Percentiles rank a stretch among this genome's conserved stretches.
Evolutionary conservation across 1,140 invertebrate genomes (phyloP).

Genomic region (Galleria mellonella): DNA sequence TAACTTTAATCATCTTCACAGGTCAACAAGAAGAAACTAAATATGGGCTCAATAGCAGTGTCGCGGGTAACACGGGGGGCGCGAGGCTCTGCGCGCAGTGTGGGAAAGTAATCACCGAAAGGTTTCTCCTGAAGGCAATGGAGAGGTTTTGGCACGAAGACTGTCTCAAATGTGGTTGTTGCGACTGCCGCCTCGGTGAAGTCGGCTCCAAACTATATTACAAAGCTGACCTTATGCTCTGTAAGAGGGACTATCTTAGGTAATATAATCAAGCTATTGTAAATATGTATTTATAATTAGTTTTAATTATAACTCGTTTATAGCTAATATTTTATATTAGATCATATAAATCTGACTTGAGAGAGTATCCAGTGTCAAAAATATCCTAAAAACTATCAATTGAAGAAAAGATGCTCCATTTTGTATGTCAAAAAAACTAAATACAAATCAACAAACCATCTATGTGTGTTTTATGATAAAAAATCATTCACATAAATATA

Average conservation of each 20-base stretch:
- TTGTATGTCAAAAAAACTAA: too few relatives aligned
- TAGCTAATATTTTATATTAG: too few relatives aligned
- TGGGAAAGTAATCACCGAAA: conserved; percentile 83
- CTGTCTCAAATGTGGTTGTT: conserved; percentile 94
- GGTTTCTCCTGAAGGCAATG: conserved; percentile 85
- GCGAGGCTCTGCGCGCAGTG: conserved; percentile 83
- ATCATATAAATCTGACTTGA: too few relatives aligned
- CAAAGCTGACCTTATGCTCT: conserved; percentile 94
- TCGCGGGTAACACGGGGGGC: conserved; percentile 45
- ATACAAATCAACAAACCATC: too few relatives aligned
- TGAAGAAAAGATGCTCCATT: too few relatives aligned
- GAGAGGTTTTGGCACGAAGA: conserved; percentile 96
- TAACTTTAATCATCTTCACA: conserved; percentile 16
- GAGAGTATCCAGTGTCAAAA: too few relatives aligned
- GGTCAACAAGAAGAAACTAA: conserved; percentile 70
- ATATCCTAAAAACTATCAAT: too few relatives aligned
- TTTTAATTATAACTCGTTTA: too few relatives aligned
- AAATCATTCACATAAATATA: too few relatives aligned
- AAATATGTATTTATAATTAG: too few relatives aligned
- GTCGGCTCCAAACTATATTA: conserved; percentile 94
- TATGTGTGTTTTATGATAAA: too few relatives aligned
- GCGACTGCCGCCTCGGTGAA: conserved; percentile 93
- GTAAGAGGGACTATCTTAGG: conserved; percentile 95
- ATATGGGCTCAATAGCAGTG: conserved; percentile 50
- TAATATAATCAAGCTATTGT: too few relatives aligned